Conservation (phyloP, 2,888 invertebrate species). For the Autographa gamma region DNA sequence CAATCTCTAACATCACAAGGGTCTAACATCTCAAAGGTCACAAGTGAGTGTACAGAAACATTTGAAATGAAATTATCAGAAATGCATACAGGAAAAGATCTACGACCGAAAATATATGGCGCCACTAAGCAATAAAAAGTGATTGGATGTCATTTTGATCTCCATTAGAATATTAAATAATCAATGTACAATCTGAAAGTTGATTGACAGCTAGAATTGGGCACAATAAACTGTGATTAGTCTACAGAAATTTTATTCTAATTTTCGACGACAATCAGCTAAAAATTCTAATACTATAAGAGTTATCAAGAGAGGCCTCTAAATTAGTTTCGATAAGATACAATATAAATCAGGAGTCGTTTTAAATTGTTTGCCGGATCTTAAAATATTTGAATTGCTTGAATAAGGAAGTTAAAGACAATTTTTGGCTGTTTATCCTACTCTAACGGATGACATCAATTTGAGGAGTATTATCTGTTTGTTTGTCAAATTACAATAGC, state of each 20-base stretch:
- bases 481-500: background rate
- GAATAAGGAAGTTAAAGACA: constrained; percentile 15
- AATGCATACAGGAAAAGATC: constrained; percentile 13
- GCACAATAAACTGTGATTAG: constrained; percentile 15
- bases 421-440: background rate
- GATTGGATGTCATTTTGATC: constrained; percentile 27
- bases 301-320: constrained; percentile 49
- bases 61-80: background rate
- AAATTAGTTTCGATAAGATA: constrained; percentile 51
- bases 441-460: constrained; percentile 1
- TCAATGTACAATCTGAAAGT: constrained; percentile 30
- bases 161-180: constrained; percentile 23
- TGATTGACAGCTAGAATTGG: constrained; percentile 37
- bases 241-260: constrained; percentile 12
- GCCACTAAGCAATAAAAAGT: constrained; percentile 13
- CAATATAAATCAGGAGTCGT: constrained; percentile 31
- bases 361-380: constrained; percentile 9
- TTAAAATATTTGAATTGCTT: constrained; percentile 10
- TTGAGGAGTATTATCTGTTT: background rate
- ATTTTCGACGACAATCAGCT: constrained; percentile 3
- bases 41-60: background rate
- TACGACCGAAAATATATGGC: constrained; percentile 11
- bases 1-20: too few species aligned
- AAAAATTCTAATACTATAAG: background rate
- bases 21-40: background rate